Percentiles rank a stretch among this genome's conserved stretches.
phyloP scores from a whole-genome alignment of 2,888 invertebrate species.

The Tromatobia lineatoria region DNA sequence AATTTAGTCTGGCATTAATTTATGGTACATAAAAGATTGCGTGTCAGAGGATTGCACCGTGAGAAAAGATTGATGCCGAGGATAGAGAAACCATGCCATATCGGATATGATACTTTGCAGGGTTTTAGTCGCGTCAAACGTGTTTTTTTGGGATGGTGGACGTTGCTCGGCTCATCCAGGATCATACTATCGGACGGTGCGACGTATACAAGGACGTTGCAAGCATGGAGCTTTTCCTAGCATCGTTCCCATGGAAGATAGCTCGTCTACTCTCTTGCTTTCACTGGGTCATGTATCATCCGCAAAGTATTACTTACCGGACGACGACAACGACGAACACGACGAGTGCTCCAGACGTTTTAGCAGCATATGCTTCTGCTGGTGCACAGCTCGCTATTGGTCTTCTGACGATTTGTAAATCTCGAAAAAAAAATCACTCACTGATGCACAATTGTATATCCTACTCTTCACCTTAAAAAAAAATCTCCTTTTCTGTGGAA shows the following conservation, averaged over 20 bases:
- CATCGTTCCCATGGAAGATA: conserved; percentile 39
- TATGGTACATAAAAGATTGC: background rate
- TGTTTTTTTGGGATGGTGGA: conserved; percentile 5
- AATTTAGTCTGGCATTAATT: background rate
- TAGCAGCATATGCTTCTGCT: conserved; percentile 36
- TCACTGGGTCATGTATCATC: conserved; percentile 61
- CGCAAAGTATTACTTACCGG: conserved; percentile 61
- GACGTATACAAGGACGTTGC: conserved; percentile 33
- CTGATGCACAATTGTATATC: conserved; percentile 36
- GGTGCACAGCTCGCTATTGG: conserved; percentile 26
- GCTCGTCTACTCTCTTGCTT: conserved; percentile 56
- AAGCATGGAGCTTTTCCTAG: conserved; percentile 44
- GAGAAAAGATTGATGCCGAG: background rate
- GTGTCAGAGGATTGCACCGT: background rate
- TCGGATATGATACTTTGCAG: background rate
- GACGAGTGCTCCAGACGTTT: conserved; percentile 51
- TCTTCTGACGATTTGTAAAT: conserved; percentile 67
- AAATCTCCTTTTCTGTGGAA: too few species aligned
- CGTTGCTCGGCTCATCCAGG: conserved; percentile 49
- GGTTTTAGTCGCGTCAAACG: conserved; percentile 37
- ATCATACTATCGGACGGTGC: conserved; percentile 50
- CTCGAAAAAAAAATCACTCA: conserved; percentile 52
- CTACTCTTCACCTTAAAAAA: background rate
- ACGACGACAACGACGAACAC: conserved; percentile 46
- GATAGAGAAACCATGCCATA: conserved; percentile 3